Conservation (phyloP, 1,140 invertebrate species). For the Neuroterus valhalla region DNA sequence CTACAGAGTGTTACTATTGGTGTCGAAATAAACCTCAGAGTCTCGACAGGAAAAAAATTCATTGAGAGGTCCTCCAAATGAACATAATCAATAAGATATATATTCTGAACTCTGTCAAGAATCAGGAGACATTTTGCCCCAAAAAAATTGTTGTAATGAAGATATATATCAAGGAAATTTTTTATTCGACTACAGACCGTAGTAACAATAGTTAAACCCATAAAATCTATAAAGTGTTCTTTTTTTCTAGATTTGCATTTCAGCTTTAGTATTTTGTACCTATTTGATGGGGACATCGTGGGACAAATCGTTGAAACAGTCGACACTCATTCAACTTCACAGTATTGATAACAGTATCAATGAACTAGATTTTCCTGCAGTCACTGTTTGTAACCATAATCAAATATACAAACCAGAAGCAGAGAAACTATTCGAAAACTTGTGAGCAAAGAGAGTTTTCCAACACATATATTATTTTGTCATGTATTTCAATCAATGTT, state of each 20-base stretch:
- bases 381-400: conserved; percentile 8
- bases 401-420: conserved; percentile 10
- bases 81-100: too few relatives aligned
- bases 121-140: too few relatives aligned
- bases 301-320: neutral
- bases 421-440: neutral
- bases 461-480: neutral
- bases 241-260: neutral
- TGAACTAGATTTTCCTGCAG: neutral
- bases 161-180: too few relatives aligned
- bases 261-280: neutral
- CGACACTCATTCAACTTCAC: neutral
- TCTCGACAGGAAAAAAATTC: too few relatives aligned
- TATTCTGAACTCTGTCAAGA: too few relatives aligned
- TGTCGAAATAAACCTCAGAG: too few relatives aligned
- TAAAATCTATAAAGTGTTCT: neutral
- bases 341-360: conserved; percentile 6
- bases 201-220: neutral
- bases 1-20: too few relatives aligned
- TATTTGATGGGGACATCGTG: neutral
- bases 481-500: neutral
- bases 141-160: too few relatives aligned
- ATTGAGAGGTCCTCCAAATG: too few relatives aligned
- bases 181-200: neutral
- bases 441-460: neutral